Base-by-base conservation (phyloP, 1,140 invertebrate genomes). In the Drosophila setifemur region DNA sequence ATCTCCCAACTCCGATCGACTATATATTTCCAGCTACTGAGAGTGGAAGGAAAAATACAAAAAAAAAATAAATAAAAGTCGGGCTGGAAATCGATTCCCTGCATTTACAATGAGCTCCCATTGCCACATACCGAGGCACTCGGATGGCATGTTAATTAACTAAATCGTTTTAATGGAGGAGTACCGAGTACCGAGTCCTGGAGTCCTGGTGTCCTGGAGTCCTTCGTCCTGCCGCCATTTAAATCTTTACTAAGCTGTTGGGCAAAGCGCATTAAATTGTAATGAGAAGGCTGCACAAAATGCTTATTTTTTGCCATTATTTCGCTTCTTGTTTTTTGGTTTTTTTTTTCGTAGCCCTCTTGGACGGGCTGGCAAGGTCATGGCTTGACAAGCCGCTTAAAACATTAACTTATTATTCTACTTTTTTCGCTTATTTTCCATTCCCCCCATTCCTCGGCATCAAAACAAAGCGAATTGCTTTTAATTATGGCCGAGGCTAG, bases 181-280 rank as follows among this genome's bases (percentile, higher is more conserved):
- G 28, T 29, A 8, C 28, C 11, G 26, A 9, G 6, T 9, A 28
- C 26, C n/a, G 28, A 0, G 26, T 3, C 26, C 26, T 3, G 26
- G n/a, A n/a, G 31, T 6, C 31, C 31, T 6, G 3, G n/a, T n/a
- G n/a, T n/a, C n/a, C n/a, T n/a, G n/a, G n/a, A 12, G 11, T 14
- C 31, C 11, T 0, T 4, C 1, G 31, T 33, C 31, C 31, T 14
- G 70, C 42, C 49, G 58, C 55, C 50, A 61, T 72, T 76, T 72
- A 72, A 81, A 82, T 78, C 75, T 79, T 73, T 23, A 57, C 75
- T 79, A 78, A 78, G 74, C 75, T 67, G 68, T 73, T 58, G 69
- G 63, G 58, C 77, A 82, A 82, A 82, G 77, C 71, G 72, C 77
- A 81, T 81, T 81, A 82, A 82, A 81, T 81, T 81, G 77, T 81